Conservation (phyloP, 1,140 invertebrate genomes). For the Choristoneura fumiferana region DNA sequence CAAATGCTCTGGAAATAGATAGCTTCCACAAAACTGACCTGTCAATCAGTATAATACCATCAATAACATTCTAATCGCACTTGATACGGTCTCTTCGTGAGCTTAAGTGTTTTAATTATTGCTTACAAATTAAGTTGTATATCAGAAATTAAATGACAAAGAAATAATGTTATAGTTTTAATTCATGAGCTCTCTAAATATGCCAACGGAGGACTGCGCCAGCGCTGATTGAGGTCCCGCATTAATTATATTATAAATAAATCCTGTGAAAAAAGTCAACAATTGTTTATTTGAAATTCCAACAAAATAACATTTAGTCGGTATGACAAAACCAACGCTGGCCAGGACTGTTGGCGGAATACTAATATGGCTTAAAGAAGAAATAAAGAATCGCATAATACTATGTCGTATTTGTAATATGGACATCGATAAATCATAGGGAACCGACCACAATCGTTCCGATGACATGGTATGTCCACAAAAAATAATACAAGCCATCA, state of each 20-base stretch:
- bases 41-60: conserved; percentile 8
- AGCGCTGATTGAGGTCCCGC: conserved; percentile 57
- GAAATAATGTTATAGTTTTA: conserved; percentile 54
- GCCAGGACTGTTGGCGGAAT: conserved; percentile 70
- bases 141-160: conserved; percentile 37
- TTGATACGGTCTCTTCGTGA: conserved; percentile 6
- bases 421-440: conserved; percentile 76
- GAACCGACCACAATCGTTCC: conserved; percentile 73
- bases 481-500: conserved; percentile 75
- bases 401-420: conserved; percentile 76
- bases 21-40: not conserved
- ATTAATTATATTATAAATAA: conserved; percentile 66
- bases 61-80: conserved; percentile 14
- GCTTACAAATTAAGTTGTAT: conserved; percentile 70
- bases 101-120: conserved; percentile 62
- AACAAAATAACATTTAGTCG: conserved; percentile 75
- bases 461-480: conserved; percentile 74
- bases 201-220: conserved; percentile 39
- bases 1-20: no score
- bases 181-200: conserved; percentile 66
- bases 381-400: conserved; percentile 75
- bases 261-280: conserved; percentile 50
- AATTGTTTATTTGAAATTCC: conserved; percentile 75
- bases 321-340: conserved; percentile 74
- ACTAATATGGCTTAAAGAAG: conserved; percentile 76